Conservation (phyloP, 2,888 invertebrate genomes). For the Phengaris arion region DNA sequence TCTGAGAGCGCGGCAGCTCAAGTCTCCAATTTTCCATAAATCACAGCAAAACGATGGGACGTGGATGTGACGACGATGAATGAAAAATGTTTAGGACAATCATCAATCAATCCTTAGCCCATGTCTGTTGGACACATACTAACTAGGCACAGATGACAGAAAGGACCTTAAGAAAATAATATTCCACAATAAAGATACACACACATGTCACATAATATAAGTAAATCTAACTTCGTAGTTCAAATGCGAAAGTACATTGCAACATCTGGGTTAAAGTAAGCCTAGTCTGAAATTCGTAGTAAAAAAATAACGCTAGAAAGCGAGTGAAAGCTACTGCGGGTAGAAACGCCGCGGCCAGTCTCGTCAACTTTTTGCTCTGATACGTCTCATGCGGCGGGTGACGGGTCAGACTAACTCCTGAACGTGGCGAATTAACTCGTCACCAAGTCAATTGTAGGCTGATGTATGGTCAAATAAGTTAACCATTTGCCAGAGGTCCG, state of each 20-base stretch:
- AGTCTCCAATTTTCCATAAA: too few relatives aligned
- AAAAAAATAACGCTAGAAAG: conserved; percentile 26
- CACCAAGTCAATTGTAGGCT: background rate
- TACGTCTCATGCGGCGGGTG: background rate
- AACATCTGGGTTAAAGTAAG: conserved; percentile 19
- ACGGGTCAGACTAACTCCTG: background rate
- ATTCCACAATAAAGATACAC: background rate
- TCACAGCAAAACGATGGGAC: too few relatives aligned
- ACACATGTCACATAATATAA: too few relatives aligned
- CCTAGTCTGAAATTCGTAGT: conserved; percentile 2
- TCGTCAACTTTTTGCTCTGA: background rate
- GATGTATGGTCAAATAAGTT: background rate
- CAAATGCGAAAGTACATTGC: conserved; percentile 14
- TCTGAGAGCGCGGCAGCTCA: too few relatives aligned
- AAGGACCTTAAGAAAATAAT: background rate
- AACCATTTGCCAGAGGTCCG: background rate
- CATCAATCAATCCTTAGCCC: too few relatives aligned
- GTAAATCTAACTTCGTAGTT: background rate
- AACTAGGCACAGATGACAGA: too few relatives aligned
- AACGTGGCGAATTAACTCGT: background rate
- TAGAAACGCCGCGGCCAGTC: background rate
- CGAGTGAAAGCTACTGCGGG: conserved; percentile 23
- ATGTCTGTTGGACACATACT: too few relatives aligned
- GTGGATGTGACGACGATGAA: too few relatives aligned
- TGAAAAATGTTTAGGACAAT: too few relatives aligned